phyloP scores from a whole-genome alignment of 1,140 invertebrate species.

The Cydia splendana region DNA sequence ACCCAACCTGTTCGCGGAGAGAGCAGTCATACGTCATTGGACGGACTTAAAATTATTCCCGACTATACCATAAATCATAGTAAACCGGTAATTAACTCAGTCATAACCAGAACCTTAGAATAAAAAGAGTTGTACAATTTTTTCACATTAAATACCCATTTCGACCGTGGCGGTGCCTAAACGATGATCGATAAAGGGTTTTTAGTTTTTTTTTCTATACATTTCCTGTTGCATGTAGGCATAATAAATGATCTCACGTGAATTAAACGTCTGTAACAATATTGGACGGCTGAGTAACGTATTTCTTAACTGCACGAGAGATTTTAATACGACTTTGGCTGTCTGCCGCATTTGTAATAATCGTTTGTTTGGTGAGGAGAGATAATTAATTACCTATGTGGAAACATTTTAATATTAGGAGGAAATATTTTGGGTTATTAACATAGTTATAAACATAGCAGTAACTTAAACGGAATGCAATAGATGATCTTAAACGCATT shows the following conservation, averaged over 20 bases:
- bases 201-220: slow-evolving; percentile 40
- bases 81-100: slow-evolving; percentile 77
- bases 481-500: no score
- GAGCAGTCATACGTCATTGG: slow-evolving; percentile 72
- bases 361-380: slow-evolving; percentile 2
- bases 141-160: slow-evolving; percentile 78
- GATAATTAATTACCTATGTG: neutral
- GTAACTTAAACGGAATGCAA: no score
- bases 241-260: slow-evolving; percentile 37
- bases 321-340: slow-evolving; percentile 2
- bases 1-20: slow-evolving; percentile 38
- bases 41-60: slow-evolving; percentile 71
- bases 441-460: no score
- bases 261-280: slow-evolving; percentile 35
- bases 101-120: slow-evolving; percentile 70
- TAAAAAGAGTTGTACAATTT: slow-evolving; percentile 72
- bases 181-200: slow-evolving; percentile 69
- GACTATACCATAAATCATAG: slow-evolving; percentile 77
- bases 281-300: slow-evolving; percentile 25
- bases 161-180: slow-evolving; percentile 56
- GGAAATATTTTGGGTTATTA: neutral
- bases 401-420: neutral
- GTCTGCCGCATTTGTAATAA: slow-evolving; percentile 7
- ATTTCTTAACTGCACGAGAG: slow-evolving; percentile 9
- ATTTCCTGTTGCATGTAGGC: slow-evolving; percentile 42